A percentile compares a stretch with the other conserved stretches of the same genome.
These are phyloP conservation scores for Anoplius nigerrimus DNA, from an alignment of 2,888 invertebrate species.

Conservation along the genomic window DNA sequence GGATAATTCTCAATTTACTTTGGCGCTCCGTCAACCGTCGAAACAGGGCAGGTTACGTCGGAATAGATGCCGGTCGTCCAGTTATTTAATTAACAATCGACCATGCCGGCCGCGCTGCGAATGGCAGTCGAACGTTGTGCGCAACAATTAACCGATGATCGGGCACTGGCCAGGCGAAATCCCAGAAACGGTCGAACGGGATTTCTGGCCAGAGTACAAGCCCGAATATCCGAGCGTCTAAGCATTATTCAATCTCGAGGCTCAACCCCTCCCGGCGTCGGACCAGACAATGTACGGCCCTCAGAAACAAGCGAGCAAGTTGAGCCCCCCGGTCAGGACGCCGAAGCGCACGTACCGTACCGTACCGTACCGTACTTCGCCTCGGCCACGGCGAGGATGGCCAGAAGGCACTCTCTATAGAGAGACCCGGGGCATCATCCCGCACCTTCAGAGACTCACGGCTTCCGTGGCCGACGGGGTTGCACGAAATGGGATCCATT, in stretches of 20 bases:
- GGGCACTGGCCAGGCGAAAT: too few species aligned
- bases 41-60: too few species aligned
- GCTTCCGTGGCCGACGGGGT: constrained; percentile 50
- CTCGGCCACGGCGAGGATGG: constrained; percentile 16
- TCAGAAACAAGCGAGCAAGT: constrained; percentile 21
- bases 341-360: neutral
- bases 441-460: constrained; percentile 41
- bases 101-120: too few species aligned
- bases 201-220: too few species aligned
- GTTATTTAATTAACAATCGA: too few species aligned
- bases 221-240: constrained; percentile 4
- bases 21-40: too few species aligned
- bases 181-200: too few species aligned
- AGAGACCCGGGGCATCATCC: constrained; percentile 28
- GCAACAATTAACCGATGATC: too few species aligned
- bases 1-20: too few species aligned
- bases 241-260: constrained; percentile 22
- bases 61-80: too few species aligned
- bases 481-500: constrained; percentile 58
- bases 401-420: constrained; percentile 17
- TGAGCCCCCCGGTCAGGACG: constrained; percentile 20
- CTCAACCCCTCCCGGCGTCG: constrained; percentile 19
- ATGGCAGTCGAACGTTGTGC: too few species aligned
- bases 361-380: too few species aligned
- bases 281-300: constrained; percentile 23